phyloP scores from a whole-genome alignment of 2,888 invertebrate genomes.

The Oscheius sp. region DNA sequence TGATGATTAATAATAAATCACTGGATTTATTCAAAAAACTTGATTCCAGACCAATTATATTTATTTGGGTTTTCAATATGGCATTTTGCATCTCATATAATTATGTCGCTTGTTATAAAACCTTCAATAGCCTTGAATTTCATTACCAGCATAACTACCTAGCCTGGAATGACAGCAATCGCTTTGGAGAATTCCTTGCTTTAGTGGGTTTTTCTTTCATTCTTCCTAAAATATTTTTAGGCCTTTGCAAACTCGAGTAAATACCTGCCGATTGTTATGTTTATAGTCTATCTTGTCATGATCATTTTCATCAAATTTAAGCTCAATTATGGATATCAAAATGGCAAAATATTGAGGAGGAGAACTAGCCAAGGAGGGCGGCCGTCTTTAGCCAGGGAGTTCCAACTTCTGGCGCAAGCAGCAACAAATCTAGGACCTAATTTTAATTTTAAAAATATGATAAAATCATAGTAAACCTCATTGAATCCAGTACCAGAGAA shows the following conservation, averaged over 20 bases:
- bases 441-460: background rate
- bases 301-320: conserved; percentile 4
- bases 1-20: too few relatives aligned
- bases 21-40: too few relatives aligned
- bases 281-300: background rate
- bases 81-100: background rate
- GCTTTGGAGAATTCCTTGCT: background rate
- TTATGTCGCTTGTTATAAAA: background rate
- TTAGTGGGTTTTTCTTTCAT: background rate
- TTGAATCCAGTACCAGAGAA: background rate
- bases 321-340: background rate
- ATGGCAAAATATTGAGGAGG: background rate
- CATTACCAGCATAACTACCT: background rate
- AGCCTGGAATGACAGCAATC: background rate
- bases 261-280: background rate
- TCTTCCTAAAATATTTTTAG: conserved; percentile 6
- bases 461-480: background rate
- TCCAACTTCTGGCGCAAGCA: conserved; percentile 9
- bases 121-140: background rate
- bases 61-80: background rate
- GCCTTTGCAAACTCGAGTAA: background rate
- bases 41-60: background rate
- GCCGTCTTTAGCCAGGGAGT: background rate
- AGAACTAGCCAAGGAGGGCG: background rate
- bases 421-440: background rate